These are phyloP conservation scores for Ochlodes sylvanus DNA, from an alignment of 2,888 invertebrate species.

Conservation along the genomic window DNA sequence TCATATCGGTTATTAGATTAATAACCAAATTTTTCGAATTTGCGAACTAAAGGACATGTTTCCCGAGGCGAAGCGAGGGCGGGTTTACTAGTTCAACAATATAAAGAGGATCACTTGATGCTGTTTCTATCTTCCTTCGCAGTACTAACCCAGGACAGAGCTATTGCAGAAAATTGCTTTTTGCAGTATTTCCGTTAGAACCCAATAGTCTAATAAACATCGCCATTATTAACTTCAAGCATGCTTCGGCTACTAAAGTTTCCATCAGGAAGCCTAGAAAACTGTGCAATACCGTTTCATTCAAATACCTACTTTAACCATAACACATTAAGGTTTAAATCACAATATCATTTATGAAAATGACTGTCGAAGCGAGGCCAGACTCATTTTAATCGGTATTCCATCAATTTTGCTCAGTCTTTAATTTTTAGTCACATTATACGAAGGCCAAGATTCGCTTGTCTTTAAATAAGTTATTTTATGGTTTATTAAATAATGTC, in stretches of 20 bases:
- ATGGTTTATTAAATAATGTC: no score
- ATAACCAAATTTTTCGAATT: no score
- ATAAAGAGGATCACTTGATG: not conserved
- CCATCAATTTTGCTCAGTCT: not conserved
- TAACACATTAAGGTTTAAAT: not conserved
- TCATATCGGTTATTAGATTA: no score
- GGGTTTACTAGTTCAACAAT: no score
- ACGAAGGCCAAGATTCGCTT: not conserved
- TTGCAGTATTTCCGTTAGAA: constrained; percentile 18
- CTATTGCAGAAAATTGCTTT: constrained; percentile 15
- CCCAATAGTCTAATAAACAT: constrained; percentile 22
- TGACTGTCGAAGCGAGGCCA: no score
- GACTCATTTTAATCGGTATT: not conserved
- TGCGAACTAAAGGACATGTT: no score
- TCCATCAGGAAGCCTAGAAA: not conserved
- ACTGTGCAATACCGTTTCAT: not conserved
- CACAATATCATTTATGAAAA: not conserved
- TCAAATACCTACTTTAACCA: not conserved
- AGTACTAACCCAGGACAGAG: constrained; percentile 3
- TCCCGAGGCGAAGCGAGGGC: no score
- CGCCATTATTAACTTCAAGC: constrained; percentile 16
- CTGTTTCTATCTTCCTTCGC: not conserved
- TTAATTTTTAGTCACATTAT: not conserved
- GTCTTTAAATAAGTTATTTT: no score
- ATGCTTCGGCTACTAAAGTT: constrained; percentile 4